These are phyloP conservation scores for Aspiorhynchus laticeps DNA, from an alignment of 2,113 vertebrate genomes.

Conservation along the genomic window DNA sequence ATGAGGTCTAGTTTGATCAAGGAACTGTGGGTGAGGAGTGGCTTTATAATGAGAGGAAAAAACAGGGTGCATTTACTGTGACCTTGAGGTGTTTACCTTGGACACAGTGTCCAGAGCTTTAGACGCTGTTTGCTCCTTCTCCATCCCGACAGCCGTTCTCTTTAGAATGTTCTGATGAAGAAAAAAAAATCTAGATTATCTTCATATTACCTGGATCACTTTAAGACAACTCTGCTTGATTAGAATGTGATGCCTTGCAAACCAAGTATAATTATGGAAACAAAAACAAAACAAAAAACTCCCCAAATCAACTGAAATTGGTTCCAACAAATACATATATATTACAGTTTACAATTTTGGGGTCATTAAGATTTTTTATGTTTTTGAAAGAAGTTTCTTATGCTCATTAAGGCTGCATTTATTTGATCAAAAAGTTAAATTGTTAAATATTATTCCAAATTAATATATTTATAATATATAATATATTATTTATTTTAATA, in stretches of 20 bases:
- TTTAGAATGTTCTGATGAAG: conserved; percentile 82
- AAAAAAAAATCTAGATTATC: conserved; percentile 31
- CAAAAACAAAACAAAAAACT: background rate
- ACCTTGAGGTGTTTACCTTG: conserved; percentile 75
- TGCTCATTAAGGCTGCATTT: background rate
- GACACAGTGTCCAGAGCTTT: conserved; percentile 82
- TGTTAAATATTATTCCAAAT: background rate
- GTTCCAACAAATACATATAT: background rate
- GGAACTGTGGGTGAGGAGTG: background rate
- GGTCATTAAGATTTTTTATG: background rate
- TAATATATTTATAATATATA: too few species aligned
- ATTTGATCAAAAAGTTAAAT: background rate
- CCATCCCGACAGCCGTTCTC: conserved; percentile 80
- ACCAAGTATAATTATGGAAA: background rate
- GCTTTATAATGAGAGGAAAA: background rate
- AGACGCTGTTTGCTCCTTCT: conserved; percentile 80
- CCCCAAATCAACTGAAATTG: background rate
- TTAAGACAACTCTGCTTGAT: background rate
- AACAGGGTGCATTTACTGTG: background rate
- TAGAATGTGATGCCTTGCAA: background rate
- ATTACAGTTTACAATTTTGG: background rate
- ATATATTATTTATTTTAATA: background rate
- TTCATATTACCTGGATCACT: background rate
- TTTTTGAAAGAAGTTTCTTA: background rate
- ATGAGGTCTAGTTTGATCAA: conserved; percentile 37